Conservation (phyloP, 2,113 vertebrate species). For the Rhinoptilus africanus region DNA sequence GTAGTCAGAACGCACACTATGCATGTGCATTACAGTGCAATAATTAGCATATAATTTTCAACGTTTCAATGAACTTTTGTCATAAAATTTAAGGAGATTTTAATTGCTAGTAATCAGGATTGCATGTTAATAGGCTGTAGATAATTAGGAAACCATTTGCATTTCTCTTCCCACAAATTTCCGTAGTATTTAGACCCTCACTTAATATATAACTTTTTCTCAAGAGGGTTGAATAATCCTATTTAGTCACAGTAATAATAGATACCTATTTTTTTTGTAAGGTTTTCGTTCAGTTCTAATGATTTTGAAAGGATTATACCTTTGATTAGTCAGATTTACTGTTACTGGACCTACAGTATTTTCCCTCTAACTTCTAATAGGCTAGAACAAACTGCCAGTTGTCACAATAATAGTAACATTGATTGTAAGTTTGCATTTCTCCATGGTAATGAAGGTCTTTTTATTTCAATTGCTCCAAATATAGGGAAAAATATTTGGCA, state of each 20-base stretch:
- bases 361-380: constrained; percentile 39
- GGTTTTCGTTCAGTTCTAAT: constrained; percentile 39
- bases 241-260: constrained; percentile 73
- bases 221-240: constrained; percentile 78
- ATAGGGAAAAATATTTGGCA: neutral
- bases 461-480: neutral
- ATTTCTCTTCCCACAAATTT: constrained; percentile 84
- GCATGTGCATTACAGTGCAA: constrained; percentile 70
- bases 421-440: constrained; percentile 38
- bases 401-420: neutral
- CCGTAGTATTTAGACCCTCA: constrained; percentile 75
- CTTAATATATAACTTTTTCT: constrained; percentile 78
- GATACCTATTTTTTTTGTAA: constrained; percentile 55
- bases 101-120: constrained; percentile 94
- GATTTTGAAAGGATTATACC: constrained; percentile 69
- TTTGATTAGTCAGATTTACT: constrained; percentile 70
- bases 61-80: constrained; percentile 82
- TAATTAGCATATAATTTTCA: constrained; percentile 86
- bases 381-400: neutral
- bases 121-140: constrained; percentile 83
- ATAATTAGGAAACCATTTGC: constrained; percentile 91
- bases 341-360: constrained; percentile 1
- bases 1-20: constrained; percentile 64
- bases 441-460: neutral
- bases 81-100: constrained; percentile 87